Evolutionary conservation across 2,888 invertebrate genomes (phyloP).

Genomic region (Arrhopalites spinosus): DNA sequence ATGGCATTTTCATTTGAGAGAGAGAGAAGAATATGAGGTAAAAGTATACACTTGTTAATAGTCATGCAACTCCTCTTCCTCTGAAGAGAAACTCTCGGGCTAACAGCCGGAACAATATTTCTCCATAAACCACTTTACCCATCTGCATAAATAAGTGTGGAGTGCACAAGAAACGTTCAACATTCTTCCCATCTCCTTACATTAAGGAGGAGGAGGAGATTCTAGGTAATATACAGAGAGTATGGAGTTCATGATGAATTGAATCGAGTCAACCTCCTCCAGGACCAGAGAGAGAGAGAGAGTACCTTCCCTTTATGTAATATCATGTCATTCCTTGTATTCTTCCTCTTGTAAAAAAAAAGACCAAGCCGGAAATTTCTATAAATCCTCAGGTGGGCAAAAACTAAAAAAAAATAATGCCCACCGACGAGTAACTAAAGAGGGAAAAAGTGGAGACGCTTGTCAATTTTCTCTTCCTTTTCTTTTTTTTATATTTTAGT

Average conservation of each 20-base stretch:
- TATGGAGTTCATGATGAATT: too few species aligned
- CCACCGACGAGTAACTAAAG: neutral
- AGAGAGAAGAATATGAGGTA: too few species aligned
- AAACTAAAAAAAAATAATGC: neutral
- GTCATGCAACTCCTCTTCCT: constrained; percentile 26
- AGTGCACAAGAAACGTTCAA: neutral
- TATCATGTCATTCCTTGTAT: too few species aligned
- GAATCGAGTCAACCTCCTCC: too few species aligned
- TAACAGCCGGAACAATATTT: constrained; percentile 54
- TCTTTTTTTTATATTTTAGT: neutral
- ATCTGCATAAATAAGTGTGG: constrained; percentile 54
- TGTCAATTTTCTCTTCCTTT: neutral
- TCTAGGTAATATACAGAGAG: neutral
- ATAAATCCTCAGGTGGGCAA: constrained; percentile 56
- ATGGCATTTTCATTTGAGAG: neutral
- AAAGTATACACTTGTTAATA: constrained; percentile 40
- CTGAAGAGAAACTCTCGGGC: constrained; percentile 39
- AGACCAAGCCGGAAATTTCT: constrained; percentile 52
- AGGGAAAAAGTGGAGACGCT: neutral
- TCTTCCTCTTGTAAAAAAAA: neutral
- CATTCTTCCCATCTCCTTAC: constrained; percentile 13
- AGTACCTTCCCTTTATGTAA: too few species aligned
- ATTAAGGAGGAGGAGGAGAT: neutral
- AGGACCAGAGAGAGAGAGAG: neutral
- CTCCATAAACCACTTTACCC: constrained; percentile 56